Percentiles rank a stretch among this genome's conserved stretches.
These are phyloP conservation scores for Dasyornis broadbenti DNA, from an alignment of 2,113 vertebrate species.

Conservation along the genomic window DNA sequence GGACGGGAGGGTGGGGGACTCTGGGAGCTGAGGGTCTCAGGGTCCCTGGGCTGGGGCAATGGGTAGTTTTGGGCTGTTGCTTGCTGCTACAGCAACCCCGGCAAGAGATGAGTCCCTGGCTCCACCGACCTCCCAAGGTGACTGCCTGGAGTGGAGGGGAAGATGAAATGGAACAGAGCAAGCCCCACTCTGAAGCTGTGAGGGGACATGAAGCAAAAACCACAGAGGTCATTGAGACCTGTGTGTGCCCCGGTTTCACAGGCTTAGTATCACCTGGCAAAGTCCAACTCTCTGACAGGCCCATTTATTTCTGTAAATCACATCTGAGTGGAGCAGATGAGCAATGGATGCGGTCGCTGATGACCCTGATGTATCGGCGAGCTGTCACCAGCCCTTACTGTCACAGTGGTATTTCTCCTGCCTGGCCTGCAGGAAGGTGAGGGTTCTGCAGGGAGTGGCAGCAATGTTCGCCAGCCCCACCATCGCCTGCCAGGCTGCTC, in stretches of 20 bases:
- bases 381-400: neutral
- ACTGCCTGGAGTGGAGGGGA: neutral
- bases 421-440: neutral
- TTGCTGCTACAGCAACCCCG: neutral
- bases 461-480: rapidly evolving
- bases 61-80: rapidly evolving
- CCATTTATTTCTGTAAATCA: neutral
- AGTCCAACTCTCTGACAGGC: neutral
- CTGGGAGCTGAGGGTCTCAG: rapidly evolving
- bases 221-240: rapidly evolving
- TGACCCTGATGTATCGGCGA: rapidly evolving
- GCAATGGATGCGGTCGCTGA: neutral
- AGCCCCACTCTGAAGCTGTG: neutral
- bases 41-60: rapidly evolving
- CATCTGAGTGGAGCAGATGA: neutral
- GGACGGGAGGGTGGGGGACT: no score
- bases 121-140: rapidly evolving
- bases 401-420: neutral
- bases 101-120: neutral
- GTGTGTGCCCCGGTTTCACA: rapidly evolving
- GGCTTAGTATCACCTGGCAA: neutral
- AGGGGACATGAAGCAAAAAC: neutral
- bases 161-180: rapidly evolving
- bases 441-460: neutral
- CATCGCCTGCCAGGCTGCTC: neutral